Base-by-base conservation (phyloP, 92 coral and sea anemone genomes). In the Epizoanthus illoricatus region DNA sequence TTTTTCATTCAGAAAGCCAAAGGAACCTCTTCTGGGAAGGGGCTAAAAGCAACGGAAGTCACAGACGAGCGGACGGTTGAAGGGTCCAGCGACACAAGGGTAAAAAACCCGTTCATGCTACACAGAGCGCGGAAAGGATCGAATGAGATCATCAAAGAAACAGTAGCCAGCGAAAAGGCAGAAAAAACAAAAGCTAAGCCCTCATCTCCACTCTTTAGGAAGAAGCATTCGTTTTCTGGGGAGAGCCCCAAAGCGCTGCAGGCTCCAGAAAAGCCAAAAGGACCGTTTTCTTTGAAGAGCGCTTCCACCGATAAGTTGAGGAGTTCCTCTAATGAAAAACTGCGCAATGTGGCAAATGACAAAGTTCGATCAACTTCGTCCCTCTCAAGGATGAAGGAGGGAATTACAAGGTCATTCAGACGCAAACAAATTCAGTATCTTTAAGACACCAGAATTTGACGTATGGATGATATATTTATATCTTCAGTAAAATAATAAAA, bases 381-480 rank as follows among this genome's bases (percentile, higher is more conserved):
- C 8, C 84, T 89, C 16, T 85, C 89, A 2, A 80, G 92, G 65
- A 82, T 89, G 85, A 76, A 88, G 75, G 85, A 79, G 57, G 92
- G 92, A 45, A 81, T 89, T 57, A 88, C 84, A 8, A 89, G 86
- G 69, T 74, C 92, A 47, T 89, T 89, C 56, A 88, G 92, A 12
- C 76, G 92, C 19, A 89, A 76, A 73, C 86, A 86, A 86, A 56
- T 80, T 5, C 64, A 79, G 17, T 86, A 86, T 52, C 86, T 83
- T 42, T 67, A 49, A 43, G 15, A 52, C 10, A 3, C 56, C 10
- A 45, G 56, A 52, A 12, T 10, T 10, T 7, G 49, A 7, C 49
- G 56, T 52, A 3, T 7, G 13, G 56, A 52, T 52, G 36, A 52
- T 52, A 3, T 52, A 52, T 52, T 52, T 52, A 52, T 52, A 52